These are phyloP conservation scores for Drosophila seguyi DNA, from an alignment of 1,140 invertebrate species.

Conservation along the genomic window DNA sequence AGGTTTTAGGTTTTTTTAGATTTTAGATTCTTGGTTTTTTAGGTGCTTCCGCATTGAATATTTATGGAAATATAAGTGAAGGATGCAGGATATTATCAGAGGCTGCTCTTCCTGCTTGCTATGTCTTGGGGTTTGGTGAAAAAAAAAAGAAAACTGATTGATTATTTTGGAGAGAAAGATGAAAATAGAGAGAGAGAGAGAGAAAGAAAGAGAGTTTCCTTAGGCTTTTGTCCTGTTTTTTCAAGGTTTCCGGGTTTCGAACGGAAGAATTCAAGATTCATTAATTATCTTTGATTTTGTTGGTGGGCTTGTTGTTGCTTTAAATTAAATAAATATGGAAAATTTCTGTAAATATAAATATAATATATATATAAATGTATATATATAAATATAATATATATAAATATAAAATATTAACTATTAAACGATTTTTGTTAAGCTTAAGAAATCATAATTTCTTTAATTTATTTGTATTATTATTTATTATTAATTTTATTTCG, in stretches of 20 bases:
- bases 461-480: too few relatives aligned
- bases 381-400: too few relatives aligned
- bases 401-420: too few relatives aligned
- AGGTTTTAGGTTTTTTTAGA: not conserved
- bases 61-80: constrained; percentile 21
- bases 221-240: not conserved
- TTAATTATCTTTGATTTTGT: not conserved
- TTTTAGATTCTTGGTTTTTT: not conserved
- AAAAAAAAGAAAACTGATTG: constrained; percentile 19
- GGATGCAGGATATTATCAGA: constrained; percentile 1
- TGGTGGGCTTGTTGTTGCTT: not conserved
- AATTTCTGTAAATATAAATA: too few relatives aligned
- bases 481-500: too few relatives aligned
- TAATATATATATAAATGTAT: too few relatives aligned
- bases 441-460: too few relatives aligned
- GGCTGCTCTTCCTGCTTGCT: not conserved
- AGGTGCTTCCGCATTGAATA: constrained; percentile 1
- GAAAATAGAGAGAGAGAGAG: too few relatives aligned
- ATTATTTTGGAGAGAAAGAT: too few relatives aligned
- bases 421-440: too few relatives aligned
- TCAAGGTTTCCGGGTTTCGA: not conserved
- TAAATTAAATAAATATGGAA: too few relatives aligned
- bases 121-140: not conserved
- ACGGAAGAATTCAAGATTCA: constrained; percentile 10
- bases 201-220: not conserved